Percentiles rank a stretch among this genome's conserved stretches.
phyloP scores from a whole-genome alignment of 2,888 invertebrate species.

The Ashinkailepas kermadecensis region DNA sequence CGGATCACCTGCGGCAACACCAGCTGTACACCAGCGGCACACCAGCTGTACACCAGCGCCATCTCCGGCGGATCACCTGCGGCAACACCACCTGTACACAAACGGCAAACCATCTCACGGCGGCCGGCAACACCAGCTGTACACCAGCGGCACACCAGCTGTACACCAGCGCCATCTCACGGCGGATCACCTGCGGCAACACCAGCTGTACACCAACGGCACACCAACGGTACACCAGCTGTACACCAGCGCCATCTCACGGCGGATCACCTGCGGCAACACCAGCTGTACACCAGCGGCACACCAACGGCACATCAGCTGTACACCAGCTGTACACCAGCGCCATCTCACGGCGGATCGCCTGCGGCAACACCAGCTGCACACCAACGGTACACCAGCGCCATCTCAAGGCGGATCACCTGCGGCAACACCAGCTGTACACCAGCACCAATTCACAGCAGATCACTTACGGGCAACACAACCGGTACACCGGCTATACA shows the following conservation, averaged over 20 bases:
- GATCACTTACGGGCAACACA: neutral
- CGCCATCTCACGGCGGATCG: conserved; percentile 18
- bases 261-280: conserved; percentile 5
- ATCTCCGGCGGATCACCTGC: conserved; percentile 19
- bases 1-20: neutral
- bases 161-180: neutral
- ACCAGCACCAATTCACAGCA: neutral
- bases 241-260: neutral
- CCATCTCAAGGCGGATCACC: too few species aligned
- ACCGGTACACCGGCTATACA: neutral
- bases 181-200: neutral
- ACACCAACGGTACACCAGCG: too few species aligned
- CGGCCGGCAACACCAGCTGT: too few species aligned
- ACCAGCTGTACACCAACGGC: too few species aligned
- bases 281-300: too few species aligned
- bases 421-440: too few species aligned
- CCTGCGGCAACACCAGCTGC: neutral
- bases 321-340: too few species aligned
- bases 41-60: neutral
- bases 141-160: neutral
- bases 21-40: too few species aligned
- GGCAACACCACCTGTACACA: too few species aligned
- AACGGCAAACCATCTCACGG: too few species aligned
- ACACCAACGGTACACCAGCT: too few species aligned
- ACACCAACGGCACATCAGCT: too few species aligned